These are phyloP conservation scores for Mormyrus proboscirostris DNA, from an alignment of 2,797 vertebrate species.

Conservation along the genomic window DNA sequence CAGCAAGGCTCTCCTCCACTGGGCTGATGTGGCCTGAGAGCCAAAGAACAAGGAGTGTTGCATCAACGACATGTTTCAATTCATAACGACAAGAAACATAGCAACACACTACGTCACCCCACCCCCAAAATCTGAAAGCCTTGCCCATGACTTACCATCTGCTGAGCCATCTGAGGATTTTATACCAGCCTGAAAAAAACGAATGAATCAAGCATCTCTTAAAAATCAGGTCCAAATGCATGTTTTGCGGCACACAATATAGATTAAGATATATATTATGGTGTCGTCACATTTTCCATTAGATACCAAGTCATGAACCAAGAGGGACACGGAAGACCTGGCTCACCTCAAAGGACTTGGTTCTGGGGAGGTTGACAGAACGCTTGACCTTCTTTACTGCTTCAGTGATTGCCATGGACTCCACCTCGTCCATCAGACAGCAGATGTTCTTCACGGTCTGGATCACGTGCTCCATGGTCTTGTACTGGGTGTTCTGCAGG, in stretches of 20 bases:
- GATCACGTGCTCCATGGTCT: constrained; percentile 77
- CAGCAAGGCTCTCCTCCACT: constrained; percentile 70
- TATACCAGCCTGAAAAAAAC: constrained; percentile 60
- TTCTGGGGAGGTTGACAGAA: constrained; percentile 76
- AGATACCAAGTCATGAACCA: constrained; percentile 16
- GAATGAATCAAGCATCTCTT: neutral
- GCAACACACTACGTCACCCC: neutral
- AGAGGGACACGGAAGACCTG: neutral
- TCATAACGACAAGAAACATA: neutral
- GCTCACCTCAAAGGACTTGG: constrained; percentile 73
- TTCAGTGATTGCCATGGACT: constrained; percentile 78
- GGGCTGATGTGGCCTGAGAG: constrained; percentile 61
- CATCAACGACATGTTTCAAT: neutral
- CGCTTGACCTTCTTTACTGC: constrained; percentile 79
- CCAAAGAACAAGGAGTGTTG: constrained; percentile 4
- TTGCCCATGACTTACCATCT: constrained; percentile 55
- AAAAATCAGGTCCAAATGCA: neutral
- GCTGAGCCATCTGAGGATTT: constrained; percentile 53
- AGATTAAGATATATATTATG: neutral
- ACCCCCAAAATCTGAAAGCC: neutral
- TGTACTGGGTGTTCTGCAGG: constrained; percentile 71
- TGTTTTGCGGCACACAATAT: constrained; percentile 18
- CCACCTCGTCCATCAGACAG: constrained; percentile 80
- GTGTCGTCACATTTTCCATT: constrained; percentile 18
- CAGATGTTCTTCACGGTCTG: constrained; percentile 88